Evolutionary conservation across 1,140 invertebrate genomes (phyloP).

Genomic region (Caenorhabditis brenneri): DNA sequence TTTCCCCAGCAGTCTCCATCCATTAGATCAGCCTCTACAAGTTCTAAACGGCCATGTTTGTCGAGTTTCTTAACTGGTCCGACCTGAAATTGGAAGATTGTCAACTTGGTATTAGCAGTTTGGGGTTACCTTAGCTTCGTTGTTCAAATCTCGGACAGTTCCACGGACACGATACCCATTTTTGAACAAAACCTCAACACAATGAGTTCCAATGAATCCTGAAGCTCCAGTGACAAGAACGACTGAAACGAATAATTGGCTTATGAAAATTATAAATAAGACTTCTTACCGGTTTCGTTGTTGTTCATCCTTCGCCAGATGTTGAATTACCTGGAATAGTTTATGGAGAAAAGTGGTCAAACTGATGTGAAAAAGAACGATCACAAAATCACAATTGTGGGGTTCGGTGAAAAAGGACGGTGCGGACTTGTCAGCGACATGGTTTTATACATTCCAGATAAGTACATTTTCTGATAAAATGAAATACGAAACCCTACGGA

Average conservation of each 20-base stretch:
- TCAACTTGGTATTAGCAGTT: no score
- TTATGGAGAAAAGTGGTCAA: not conserved
- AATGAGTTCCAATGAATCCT: slow-evolving; percentile 75
- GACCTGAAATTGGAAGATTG: slow-evolving; percentile 5
- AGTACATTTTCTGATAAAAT: slow-evolving; percentile 8
- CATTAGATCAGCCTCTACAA: slow-evolving; percentile 73
- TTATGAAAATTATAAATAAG: not conserved
- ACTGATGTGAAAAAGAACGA: not conserved
- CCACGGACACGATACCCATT: slow-evolving; percentile 74
- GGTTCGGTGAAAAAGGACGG: not conserved
- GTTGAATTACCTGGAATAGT: not conserved
- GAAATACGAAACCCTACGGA: not conserved
- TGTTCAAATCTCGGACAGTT: slow-evolving; percentile 74
- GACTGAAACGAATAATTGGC: slow-evolving; percentile 64
- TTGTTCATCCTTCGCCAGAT: not conserved
- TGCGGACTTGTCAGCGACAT: not conserved
- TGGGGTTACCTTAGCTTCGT: slow-evolving; percentile 72
- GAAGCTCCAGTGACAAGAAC: slow-evolving; percentile 76
- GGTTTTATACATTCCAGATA: not conserved
- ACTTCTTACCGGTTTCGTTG: slow-evolving; percentile 36
- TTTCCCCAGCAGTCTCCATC: slow-evolving; percentile 71
- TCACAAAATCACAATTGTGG: not conserved
- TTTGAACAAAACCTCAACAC: slow-evolving; percentile 74
- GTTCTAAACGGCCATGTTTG: slow-evolving; percentile 72
- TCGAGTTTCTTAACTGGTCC: slow-evolving; percentile 30